Evolutionary conservation across 2,113 vertebrate genomes (phyloP), one percentile per base, ranked within the genome.

Genomic region (Furnarius figulus): DNA sequence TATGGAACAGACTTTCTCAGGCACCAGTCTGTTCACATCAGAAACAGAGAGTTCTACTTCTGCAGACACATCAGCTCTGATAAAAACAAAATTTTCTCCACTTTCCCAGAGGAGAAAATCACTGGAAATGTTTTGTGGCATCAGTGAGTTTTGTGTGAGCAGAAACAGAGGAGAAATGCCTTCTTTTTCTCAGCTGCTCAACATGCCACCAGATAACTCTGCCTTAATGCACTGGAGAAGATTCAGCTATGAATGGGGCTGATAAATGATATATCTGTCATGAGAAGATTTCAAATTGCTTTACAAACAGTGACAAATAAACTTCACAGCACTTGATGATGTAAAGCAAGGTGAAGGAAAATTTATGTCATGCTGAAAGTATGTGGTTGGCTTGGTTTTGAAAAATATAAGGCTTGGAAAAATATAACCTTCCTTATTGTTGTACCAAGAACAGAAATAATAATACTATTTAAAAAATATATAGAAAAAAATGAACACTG

Each of bases 321-420:
- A 15, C 35, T 84, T 77, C 21, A 11, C 37, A 78, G 40, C 44
- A 52, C 33, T 73, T 58, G 6, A 65, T 68, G 12, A 65, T 68
- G 12, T 87, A 91, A 87, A 96, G 61, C 11, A 61, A 89, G 63
- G 47, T 79, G 35, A 86, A 71, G 52, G 75, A 90, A 88, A 95
- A 93, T 63, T 80, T 13, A 12, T 62, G 22, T 83, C 55, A 85
- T 77, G 66, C 19, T 50, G 91, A 91, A 96, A 94, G 85, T 63
- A 50, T 15, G 72, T 67, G 72, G 59, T 80, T 81, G 56, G 49
- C 35, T 83, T 0, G 0, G 15, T 77, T 74, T 55, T 0, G 1
- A 77, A 86, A 94, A 79, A 85, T 74, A 63, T 6, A 90, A 66
- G 65, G 44, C 52, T 92, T 84, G 73, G 68, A 72, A 95, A 94